Conservation (phyloP, 2,888 invertebrate genomes). For the Electrophaes corylata region DNA sequence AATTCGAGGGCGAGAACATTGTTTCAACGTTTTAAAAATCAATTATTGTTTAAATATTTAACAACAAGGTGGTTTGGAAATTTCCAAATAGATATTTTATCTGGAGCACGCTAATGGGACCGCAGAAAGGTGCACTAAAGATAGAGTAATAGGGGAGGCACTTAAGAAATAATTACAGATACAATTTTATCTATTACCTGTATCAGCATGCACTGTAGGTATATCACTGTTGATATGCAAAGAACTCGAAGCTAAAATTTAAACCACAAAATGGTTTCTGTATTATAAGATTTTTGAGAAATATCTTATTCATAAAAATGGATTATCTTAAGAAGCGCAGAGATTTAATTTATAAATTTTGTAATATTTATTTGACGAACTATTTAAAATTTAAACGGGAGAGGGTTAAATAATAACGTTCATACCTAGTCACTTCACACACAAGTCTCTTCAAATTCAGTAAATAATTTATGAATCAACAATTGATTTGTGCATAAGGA, state of each 20-base stretch:
- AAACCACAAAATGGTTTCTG: neutral
- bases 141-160: conserved; percentile 71
- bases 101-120: conserved; percentile 64
- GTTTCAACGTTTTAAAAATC: conserved; percentile 48
- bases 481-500: conserved; percentile 3
- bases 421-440: neutral
- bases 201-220: conserved; percentile 42
- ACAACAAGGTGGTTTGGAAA: conserved; percentile 51
- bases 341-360: too few relatives aligned
- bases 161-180: conserved; percentile 63
- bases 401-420: too few relatives aligned
- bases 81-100: conserved; percentile 71
- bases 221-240: conserved; percentile 11
- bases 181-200: conserved; percentile 45
- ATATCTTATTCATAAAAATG: too few relatives aligned
- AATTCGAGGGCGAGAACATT: conserved; percentile 40
- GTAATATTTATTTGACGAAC: neutral
- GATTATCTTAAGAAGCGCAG: too few relatives aligned
- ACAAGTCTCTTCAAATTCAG: conserved; percentile 3
- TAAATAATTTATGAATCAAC: conserved; percentile 12
- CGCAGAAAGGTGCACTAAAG: conserved; percentile 53
- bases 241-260: neutral
- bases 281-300: neutral
- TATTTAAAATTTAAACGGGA: too few relatives aligned
- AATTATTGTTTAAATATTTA: conserved; percentile 43